Conservation (phyloP, 92 coral and sea anemone genomes). For the Diadumene lineata region DNA sequence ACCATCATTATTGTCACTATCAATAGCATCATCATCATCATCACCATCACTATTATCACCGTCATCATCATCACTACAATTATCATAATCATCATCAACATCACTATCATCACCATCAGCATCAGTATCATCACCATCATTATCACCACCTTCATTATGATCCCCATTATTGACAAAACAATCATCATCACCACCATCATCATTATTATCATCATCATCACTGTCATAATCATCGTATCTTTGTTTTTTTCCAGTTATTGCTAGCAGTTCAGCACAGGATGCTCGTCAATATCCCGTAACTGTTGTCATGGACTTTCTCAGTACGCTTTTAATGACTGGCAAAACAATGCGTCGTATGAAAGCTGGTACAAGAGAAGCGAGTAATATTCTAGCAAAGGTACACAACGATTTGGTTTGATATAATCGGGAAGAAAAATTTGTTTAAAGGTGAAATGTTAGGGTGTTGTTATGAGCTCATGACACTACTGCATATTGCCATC, state of each 20-base stretch:
- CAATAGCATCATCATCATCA: background rate
- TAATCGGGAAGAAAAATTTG: no score
- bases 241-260: background rate
- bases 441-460: no score
- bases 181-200: background rate
- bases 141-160: background rate
- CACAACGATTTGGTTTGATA: no score
- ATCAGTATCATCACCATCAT: background rate
- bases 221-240: background rate
- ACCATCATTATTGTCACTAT: background rate
- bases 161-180: background rate
- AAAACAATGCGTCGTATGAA: conserved; percentile 21
- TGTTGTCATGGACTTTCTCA: conserved; percentile 27
- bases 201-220: background rate
- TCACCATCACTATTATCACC: background rate
- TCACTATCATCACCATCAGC: background rate
- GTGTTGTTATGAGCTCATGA: no score
- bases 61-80: background rate
- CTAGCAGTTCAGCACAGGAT: conserved; percentile 30
- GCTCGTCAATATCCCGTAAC: conserved; percentile 19
- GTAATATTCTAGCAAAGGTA: conserved; percentile 21
- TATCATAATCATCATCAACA: background rate
- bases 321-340: conserved; percentile 4
- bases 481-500: no score
- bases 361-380: conserved; percentile 15